A percentile compares a stretch with the other conserved stretches of the same genome.
Evolutionary conservation across 2,113 vertebrate species (phyloP).

Genomic region (Tychaedon coryphoeus): DNA sequence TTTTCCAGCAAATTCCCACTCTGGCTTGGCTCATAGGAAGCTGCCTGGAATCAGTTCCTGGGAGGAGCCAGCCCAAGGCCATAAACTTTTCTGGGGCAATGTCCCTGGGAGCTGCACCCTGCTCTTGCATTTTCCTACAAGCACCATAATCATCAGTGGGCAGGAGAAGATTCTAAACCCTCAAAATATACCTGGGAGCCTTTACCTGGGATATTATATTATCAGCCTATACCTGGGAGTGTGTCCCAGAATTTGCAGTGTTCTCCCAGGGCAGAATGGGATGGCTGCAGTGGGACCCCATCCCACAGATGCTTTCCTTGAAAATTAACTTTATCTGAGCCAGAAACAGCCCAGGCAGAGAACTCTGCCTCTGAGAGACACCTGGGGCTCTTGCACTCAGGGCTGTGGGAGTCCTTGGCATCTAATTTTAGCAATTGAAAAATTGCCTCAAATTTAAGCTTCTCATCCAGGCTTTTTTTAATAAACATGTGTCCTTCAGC

Average conservation of each 20-base stretch:
- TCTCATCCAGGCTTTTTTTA: background rate
- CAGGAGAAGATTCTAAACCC: background rate
- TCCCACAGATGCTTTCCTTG: background rate
- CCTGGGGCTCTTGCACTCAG: background rate
- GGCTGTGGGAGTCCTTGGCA: background rate
- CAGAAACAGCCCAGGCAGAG: background rate
- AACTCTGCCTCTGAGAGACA: background rate
- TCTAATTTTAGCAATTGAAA: background rate
- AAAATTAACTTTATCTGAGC: background rate
- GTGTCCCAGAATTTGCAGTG: background rate
- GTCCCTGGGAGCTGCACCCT: background rate
- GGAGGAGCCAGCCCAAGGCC: background rate
- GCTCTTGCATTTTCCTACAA: background rate
- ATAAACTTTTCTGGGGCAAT: background rate
- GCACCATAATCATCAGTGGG: background rate
- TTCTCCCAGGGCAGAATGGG: background rate
- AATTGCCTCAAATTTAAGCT: background rate
- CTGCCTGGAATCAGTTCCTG: background rate
- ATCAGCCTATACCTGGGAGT: too few species aligned
- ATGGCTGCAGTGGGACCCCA: background rate
- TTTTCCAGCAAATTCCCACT: background rate
- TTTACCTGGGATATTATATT: background rate
- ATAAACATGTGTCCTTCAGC: background rate
- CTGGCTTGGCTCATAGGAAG: background rate
- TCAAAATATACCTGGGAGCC: background rate